A percentile compares a stretch with the other conserved stretches of the same genome.
These are phyloP conservation scores for Drosophila subquinaria DNA, from an alignment of 2,888 invertebrate species.

Conservation along the genomic window DNA sequence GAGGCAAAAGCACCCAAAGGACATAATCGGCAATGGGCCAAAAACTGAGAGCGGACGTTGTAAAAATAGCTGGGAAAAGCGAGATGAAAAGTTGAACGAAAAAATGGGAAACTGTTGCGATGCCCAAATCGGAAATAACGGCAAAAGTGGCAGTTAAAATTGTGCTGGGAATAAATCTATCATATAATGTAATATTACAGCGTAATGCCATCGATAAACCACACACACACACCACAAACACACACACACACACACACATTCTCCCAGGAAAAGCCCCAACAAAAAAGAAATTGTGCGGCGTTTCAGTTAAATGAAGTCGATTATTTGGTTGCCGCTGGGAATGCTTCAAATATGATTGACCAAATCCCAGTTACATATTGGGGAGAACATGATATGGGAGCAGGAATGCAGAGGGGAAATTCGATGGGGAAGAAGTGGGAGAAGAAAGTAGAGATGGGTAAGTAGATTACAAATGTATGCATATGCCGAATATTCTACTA, in stretches of 20 bases:
- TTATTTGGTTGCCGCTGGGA: constrained; percentile 71
- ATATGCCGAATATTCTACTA: not conserved
- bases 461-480: not conserved
- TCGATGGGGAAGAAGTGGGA: too few species aligned
- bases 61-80: constrained; percentile 31
- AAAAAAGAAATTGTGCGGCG: constrained; percentile 45
- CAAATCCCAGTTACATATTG: constrained; percentile 35
- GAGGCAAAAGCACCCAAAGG: constrained; percentile 76
- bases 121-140: constrained; percentile 43
- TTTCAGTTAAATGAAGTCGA: constrained; percentile 80
- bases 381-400: not conserved
- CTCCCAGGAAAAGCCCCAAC: not conserved
- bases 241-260: not conserved
- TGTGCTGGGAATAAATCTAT: constrained; percentile 82
- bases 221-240: constrained; percentile 21
- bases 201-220: constrained; percentile 70
- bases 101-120: constrained; percentile 14
- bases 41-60: constrained; percentile 67
- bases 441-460: not conserved
- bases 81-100: constrained; percentile 5
- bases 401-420: not conserved
- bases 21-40: constrained; percentile 79
- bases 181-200: constrained; percentile 78
- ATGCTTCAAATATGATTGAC: constrained; percentile 66
- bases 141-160: constrained; percentile 77